phyloP scores from a whole-genome alignment of 2,113 vertebrate species.

The Piaya cayana region DNA sequence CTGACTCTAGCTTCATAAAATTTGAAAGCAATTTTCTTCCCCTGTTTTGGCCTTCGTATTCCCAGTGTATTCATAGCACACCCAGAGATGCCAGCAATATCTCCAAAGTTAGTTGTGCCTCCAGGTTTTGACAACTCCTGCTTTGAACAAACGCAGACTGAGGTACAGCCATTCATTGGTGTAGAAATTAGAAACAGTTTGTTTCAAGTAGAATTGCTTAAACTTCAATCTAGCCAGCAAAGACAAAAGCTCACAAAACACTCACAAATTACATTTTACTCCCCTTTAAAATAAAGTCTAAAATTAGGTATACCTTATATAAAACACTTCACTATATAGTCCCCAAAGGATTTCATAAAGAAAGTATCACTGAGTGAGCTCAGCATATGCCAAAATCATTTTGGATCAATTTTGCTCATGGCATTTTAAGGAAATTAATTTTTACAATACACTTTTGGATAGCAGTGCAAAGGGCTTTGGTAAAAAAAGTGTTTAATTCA shows the following conservation, averaged over 20 bases:
- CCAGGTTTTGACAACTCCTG: constrained; percentile 32
- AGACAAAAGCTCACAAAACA: constrained; percentile 36
- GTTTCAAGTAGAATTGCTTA: constrained; percentile 31
- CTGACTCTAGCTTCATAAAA: background rate
- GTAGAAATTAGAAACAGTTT: constrained; percentile 46
- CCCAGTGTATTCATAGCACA: background rate
- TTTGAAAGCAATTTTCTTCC: constrained; percentile 33
- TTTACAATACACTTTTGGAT: constrained; percentile 58
- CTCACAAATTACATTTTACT: constrained; percentile 52
- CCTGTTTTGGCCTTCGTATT: background rate
- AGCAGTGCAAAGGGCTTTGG: constrained; percentile 52
- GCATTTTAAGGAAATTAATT: constrained; percentile 65
- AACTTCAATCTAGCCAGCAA: background rate
- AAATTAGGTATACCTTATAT: constrained; percentile 54
- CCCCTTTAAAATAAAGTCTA: constrained; percentile 36
- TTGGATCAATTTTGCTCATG: constrained; percentile 64
- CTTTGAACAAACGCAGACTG: constrained; percentile 21
- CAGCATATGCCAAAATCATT: constrained; percentile 58
- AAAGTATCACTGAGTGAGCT: constrained; percentile 50
- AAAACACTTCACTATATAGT: constrained; percentile 21
- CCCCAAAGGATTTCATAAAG: constrained; percentile 7
- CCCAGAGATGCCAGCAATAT: background rate
- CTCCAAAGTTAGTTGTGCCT: constrained; percentile 36
- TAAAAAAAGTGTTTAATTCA: constrained; percentile 47
- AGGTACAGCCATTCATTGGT: constrained; percentile 1